These are phyloP conservation scores for Thumatha senex DNA, from an alignment of 2,888 invertebrate species.

Conservation along the genomic window DNA sequence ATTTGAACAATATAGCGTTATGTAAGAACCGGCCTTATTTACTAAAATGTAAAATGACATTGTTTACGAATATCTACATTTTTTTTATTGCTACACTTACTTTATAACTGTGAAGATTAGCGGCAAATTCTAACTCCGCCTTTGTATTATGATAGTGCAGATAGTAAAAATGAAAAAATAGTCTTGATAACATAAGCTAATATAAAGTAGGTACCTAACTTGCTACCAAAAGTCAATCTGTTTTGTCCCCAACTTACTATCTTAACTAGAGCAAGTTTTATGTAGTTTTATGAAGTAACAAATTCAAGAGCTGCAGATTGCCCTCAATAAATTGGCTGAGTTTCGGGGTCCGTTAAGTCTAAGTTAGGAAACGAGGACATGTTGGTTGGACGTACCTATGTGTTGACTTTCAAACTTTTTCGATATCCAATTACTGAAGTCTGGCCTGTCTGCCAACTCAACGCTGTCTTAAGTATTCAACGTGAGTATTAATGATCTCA, in stretches of 20 bases:
- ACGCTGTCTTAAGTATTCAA: slow-evolving; percentile 13
- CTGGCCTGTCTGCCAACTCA: slow-evolving; percentile 29
- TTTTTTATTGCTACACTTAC: too few species aligned
- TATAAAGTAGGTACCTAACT: not conserved
- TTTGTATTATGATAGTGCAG: too few species aligned
- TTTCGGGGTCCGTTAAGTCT: slow-evolving; percentile 44
- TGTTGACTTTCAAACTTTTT: slow-evolving; percentile 48
- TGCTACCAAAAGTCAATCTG: not conserved
- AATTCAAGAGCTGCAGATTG: slow-evolving; percentile 45
- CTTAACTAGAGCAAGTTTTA: slow-evolving; percentile 25
- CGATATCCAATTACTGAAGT: slow-evolving; percentile 46
- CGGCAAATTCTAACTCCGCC: too few species aligned
- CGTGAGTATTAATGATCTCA: slow-evolving; percentile 9
- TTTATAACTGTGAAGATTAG: too few species aligned
- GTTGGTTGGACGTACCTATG: slow-evolving; percentile 39
- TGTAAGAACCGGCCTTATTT: too few species aligned
- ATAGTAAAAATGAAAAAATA: too few species aligned
- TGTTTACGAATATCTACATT: too few species aligned
- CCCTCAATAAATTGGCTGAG: slow-evolving; percentile 60
- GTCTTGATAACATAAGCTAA: not conserved
- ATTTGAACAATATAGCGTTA: too few species aligned
- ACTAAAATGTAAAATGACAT: too few species aligned
- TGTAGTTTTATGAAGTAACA: slow-evolving; percentile 40
- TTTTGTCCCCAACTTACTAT: slow-evolving; percentile 8
- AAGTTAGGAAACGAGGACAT: slow-evolving; percentile 46